Evolutionary conservation across 2,888 invertebrate species (phyloP), one percentile per base, ranked within the genome.

Genomic region (Trichacis sp.): DNA sequence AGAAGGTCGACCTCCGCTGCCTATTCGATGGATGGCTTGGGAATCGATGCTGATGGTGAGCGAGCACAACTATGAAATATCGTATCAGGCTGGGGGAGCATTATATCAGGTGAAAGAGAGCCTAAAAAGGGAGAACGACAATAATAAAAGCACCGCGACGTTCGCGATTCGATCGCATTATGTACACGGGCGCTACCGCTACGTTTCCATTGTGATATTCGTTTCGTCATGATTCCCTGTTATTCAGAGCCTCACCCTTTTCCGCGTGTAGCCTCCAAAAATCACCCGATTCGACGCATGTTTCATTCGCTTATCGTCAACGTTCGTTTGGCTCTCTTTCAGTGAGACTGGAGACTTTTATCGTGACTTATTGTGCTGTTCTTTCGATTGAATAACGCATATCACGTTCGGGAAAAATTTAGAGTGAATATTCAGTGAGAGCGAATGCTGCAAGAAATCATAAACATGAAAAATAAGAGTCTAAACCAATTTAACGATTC

Each of bases 1-100:
- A 72, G 92, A 92, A 76, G 92, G 90, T 59, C 86, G 89, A 68
- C 88, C 89, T 59, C 87, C 89, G 19, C 86, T 95, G 74, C 94
- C 95, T 15, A 89, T 95, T 73, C 87, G 95, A 75, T 94, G 94
- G 94, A 93, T 94, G 93, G 91, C 93, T 17, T 94, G 93, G 93
- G 94, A 94, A 83, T 92, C 92, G 79, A 89, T 94, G 69, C 85
- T 93, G 64, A 80, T 91, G 88, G 92, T 92, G 85, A 88, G 87
- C 85, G 55, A 65, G 54, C 55, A 54, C 48, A 55, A 58, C 55
- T 57, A 58, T 19, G 50, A 61, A 64, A 54, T 61, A 60, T 12
- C 51, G 45, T 59, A 56, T 60, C 49, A 60, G 18, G 42, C 52
- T 50, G 24, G 59, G 57, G 57, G 62, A 50, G 58, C 48, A 64